Conservation (phyloP, 2,113 vertebrate genomes). For the Rhynchomys soricoides region DNA sequence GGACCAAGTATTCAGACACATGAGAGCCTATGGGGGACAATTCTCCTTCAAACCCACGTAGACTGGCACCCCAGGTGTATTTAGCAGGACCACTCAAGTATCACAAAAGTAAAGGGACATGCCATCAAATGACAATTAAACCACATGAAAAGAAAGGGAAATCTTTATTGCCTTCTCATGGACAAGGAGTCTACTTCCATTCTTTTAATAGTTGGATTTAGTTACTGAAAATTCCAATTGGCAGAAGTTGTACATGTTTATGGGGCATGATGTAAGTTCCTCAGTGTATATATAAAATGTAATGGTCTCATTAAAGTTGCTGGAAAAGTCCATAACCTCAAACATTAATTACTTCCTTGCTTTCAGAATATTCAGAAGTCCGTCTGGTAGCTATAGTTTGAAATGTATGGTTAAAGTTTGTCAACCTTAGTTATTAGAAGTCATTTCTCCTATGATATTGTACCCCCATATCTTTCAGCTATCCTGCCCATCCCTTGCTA, state of each 20-base stretch:
- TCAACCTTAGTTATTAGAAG: neutral
- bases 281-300: neutral
- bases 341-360: neutral
- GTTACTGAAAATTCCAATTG: neutral
- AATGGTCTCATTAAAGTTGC: neutral
- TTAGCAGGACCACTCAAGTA: neutral
- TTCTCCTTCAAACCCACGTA: neutral
- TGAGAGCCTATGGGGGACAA: neutral
- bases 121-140: neutral
- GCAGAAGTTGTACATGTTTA: neutral
- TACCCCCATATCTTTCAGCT: no score
- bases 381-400: neutral
- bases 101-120: neutral
- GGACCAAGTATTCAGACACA: neutral
- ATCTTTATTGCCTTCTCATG: neutral
- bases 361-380: neutral
- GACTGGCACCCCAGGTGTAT: neutral
- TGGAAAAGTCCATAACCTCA: neutral
- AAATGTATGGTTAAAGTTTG: neutral
- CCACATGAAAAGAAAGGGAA: neutral
- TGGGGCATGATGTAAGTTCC: neutral
- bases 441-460: neutral
- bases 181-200: neutral
- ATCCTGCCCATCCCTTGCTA: neutral
- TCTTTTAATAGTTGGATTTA: neutral